Base-by-base conservation (phyloP, 2,888 invertebrate genomes). In the Lasioglossum morio region DNA sequence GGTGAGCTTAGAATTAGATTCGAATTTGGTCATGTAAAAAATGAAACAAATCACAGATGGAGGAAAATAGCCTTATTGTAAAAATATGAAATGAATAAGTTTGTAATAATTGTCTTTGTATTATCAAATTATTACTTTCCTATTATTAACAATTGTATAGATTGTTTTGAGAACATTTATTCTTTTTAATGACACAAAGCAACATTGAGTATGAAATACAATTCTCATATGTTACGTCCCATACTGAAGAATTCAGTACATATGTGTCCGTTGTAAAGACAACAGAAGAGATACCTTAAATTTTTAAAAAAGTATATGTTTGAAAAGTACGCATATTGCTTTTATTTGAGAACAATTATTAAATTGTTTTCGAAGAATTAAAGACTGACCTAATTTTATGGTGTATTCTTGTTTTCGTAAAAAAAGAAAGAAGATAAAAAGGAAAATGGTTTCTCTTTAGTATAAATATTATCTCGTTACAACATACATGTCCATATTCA, bases 1-100 rank as follows among this genome's bases (percentile, higher is more conserved):
- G 98, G 98, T 12, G 97, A 98, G 93, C 95, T 98, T 82, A 96
- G 97, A 86, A 96, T 98, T 79, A 96, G 96, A 89, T 98, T 97
- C 93, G 97, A 97, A 93, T 97, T 97, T 93, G 97, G 97, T 70
- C 97, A 96, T 92, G 96, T 96, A 92, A 96, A 96, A 92, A 96
- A 96, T 91, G 96, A 96, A 43, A 94, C 94, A 14, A 90, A 91
- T 8, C 94, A 93, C 70, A 92, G 91, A 81, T 92, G 91, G 90
- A 88, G 88, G 75, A 95, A 94, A 92, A 80, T 92, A 53, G 91
- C 93, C 5, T 82, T 92, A 78, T 86, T 92, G 19, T 94, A 93
- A 89, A 93, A 91, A 77, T 92, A 91, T 88, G 93, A 87, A 88
- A 78, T 73, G 37, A 75, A 70, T 19, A 73, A 40, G 53, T 78